Evolutionary conservation across 2,888 invertebrate species (phyloP).

Genomic region (Lordiphosa fenestrarum): DNA sequence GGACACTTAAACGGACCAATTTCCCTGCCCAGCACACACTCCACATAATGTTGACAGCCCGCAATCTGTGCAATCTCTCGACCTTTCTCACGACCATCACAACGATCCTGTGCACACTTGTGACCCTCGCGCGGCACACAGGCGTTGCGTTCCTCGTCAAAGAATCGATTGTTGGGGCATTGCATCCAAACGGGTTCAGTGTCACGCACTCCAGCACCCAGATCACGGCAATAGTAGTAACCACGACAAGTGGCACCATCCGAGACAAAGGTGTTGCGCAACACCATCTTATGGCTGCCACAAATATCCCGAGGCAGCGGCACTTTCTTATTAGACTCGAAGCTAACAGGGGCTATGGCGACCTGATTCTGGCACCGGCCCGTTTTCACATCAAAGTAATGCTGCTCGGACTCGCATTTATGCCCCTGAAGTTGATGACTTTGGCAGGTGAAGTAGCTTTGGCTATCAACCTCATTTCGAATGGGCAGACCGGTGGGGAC

Average conservation of each 20-base stretch:
- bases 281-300: slow-evolving; percentile 64
- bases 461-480: no score
- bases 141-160: slow-evolving; percentile 39
- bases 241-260: slow-evolving; percentile 73
- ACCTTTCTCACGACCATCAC: slow-evolving; percentile 46
- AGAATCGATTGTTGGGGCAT: slow-evolving; percentile 57
- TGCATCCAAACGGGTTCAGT: slow-evolving; percentile 51
- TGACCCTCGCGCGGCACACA: slow-evolving; percentile 44
- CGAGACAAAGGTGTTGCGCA: slow-evolving; percentile 56
- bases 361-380: slow-evolving; percentile 5
- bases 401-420: no score
- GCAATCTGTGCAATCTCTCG: slow-evolving; percentile 39
- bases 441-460: no score
- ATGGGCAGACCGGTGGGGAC: no score
- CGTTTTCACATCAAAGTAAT: slow-evolving; percentile 33
- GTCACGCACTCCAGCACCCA: slow-evolving; percentile 61
- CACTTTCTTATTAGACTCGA: slow-evolving; percentile 33
- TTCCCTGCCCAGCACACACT: slow-evolving; percentile 42
- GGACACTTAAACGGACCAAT: slow-evolving; percentile 27
- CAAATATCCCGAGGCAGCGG: slow-evolving; percentile 63
- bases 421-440: no score
- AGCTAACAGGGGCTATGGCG: no score
- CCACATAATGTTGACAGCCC: slow-evolving; percentile 58
- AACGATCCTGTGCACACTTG: slow-evolving; percentile 58
- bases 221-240: slow-evolving; percentile 68